Percentiles rank a stretch among this genome's conserved stretches.
These are phyloP conservation scores for Chrysogorgia sp. DNA, from an alignment of 92 coral and sea anemone species.

Conservation along the genomic window DNA sequence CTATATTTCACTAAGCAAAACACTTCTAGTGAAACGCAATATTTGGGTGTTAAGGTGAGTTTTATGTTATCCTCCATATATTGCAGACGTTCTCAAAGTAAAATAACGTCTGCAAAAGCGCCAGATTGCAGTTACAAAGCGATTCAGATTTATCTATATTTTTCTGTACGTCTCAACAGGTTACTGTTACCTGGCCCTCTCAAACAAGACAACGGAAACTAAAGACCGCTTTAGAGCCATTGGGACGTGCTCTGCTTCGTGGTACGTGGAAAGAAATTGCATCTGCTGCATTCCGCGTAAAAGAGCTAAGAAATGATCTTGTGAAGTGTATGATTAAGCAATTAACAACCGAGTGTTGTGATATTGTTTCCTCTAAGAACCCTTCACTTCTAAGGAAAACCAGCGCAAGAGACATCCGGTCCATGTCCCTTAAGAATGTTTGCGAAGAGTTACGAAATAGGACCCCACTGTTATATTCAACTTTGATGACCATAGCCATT, in stretches of 20 bases:
- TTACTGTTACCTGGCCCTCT: slow-evolving; percentile 23
- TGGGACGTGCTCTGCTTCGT: slow-evolving; percentile 41
- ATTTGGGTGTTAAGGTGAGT: no score
- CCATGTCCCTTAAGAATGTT: slow-evolving; percentile 24
- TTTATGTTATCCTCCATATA: no score
- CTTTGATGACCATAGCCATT: slow-evolving; percentile 50
- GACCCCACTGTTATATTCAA: slow-evolving; percentile 49
- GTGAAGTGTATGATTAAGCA: slow-evolving; percentile 31
- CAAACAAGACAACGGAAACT: slow-evolving; percentile 48
- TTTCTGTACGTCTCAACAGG: no score
- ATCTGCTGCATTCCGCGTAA: slow-evolving; percentile 44
- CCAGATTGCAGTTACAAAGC: no score
- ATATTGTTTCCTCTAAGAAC: slow-evolving; percentile 34
- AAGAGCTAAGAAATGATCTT: slow-evolving; percentile 32
- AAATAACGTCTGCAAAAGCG: no score
- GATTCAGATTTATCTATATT: no score
- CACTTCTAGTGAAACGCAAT: no score
- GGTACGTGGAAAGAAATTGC: slow-evolving; percentile 56
- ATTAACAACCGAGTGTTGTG: slow-evolving; percentile 35
- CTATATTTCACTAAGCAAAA: no score
- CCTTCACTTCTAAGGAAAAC: slow-evolving; percentile 51
- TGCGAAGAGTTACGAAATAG: slow-evolving; percentile 35
- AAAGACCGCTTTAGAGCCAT: slow-evolving; percentile 38
- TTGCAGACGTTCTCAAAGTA: no score
- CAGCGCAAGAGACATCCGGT: slow-evolving; percentile 37